Percentiles rank a stretch among this genome's conserved stretches.
phyloP scores from a whole-genome alignment of 2,113 vertebrate species.

The Urocolius indicus region DNA sequence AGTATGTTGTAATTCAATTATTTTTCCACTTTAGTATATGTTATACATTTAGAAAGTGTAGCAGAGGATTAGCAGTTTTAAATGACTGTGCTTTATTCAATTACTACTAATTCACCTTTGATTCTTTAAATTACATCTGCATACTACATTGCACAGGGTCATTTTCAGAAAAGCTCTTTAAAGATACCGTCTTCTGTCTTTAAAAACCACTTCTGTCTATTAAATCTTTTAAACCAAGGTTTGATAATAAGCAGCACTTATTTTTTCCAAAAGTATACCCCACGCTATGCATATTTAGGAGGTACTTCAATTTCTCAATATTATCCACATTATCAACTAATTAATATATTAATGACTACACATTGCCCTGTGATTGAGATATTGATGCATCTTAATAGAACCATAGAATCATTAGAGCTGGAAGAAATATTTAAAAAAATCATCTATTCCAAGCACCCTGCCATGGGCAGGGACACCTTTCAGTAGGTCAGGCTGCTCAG shows the following conservation, averaged over 20 bases:
- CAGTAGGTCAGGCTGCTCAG: background rate
- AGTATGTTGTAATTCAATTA: background rate
- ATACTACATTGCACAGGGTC: background rate
- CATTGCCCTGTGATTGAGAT: background rate
- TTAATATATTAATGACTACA: background rate
- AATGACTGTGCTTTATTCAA: background rate
- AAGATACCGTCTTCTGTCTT: background rate
- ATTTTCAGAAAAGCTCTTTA: background rate
- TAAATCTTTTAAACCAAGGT: background rate
- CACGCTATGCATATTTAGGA: fast-evolving
- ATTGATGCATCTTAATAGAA: background rate
- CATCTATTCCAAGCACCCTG: background rate
- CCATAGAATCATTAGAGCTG: background rate
- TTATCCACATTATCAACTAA: background rate
- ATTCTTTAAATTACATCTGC: background rate
- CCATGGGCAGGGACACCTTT: background rate
- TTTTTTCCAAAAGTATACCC: background rate
- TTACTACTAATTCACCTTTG: background rate
- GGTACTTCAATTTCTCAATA: background rate
- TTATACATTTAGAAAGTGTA: background rate
- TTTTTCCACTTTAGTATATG: background rate
- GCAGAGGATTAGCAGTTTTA: background rate
- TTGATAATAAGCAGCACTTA: background rate
- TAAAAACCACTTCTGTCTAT: background rate
- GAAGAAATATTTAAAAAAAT: background rate